phyloP scores from a whole-genome alignment of 1,140 invertebrate genomes.

The Bombus pyrosoma region DNA sequence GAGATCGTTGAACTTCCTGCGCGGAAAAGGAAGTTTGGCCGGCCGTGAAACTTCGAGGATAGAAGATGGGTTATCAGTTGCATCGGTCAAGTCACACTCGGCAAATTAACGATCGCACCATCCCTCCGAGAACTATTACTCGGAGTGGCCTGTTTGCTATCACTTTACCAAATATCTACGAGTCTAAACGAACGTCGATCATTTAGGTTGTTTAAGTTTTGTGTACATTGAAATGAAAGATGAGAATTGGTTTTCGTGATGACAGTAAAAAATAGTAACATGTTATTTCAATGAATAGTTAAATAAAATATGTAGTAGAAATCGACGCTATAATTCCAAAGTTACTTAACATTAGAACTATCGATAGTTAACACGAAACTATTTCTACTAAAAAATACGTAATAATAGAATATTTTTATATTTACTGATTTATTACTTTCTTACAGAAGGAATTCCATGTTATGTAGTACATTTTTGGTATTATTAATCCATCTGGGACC shows the following conservation, averaged over 20 bases:
- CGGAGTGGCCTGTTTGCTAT: conserved; percentile 5
- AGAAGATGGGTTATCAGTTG: conserved; percentile 42
- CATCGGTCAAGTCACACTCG: conserved; percentile 35
- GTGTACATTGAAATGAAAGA: background rate
- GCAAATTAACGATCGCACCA: conserved; percentile 41
- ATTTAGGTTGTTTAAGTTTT: background rate
- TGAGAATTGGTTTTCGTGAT: background rate
- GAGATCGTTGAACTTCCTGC: conserved; percentile 56
- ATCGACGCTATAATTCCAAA: background rate
- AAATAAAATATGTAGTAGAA: background rate
- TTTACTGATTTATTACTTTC: too few species aligned
- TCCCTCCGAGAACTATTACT: conserved; percentile 2
- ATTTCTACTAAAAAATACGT: too few species aligned
- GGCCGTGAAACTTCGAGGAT: conserved; percentile 43
- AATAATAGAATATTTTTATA: too few species aligned
- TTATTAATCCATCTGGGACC: too few species aligned
- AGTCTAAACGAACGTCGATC: too few species aligned
- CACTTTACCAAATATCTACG: background rate
- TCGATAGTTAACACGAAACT: too few species aligned
- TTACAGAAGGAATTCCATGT: too few species aligned
- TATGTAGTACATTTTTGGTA: too few species aligned
- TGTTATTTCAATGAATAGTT: background rate
- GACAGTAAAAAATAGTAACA: background rate
- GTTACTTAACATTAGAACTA: too few species aligned
- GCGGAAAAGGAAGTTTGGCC: conserved; percentile 65